Conservation (phyloP, 1,140 invertebrate genomes). For the Cotesia vestalis region DNA sequence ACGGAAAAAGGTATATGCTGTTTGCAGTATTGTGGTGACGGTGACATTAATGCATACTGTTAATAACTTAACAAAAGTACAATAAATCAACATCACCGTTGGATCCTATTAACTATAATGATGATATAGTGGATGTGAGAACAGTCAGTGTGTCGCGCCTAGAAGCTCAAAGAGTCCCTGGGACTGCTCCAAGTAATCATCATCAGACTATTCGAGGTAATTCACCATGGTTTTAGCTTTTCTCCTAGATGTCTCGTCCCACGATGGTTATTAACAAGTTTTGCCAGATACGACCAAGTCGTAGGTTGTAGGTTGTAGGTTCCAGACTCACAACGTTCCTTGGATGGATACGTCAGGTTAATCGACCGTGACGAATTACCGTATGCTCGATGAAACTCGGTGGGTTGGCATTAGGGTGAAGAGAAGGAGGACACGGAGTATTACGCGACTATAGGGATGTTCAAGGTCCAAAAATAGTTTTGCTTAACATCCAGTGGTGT, state of each 20-base stretch:
- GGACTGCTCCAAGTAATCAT: neutral
- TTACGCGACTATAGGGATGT: neutral
- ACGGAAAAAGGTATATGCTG: neutral
- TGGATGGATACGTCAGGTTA: constrained; percentile 24
- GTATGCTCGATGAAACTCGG: constrained; percentile 31
- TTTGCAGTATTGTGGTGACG: neutral
- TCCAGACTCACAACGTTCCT: no score
- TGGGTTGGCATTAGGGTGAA: constrained; percentile 21
- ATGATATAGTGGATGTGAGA: constrained; percentile 6
- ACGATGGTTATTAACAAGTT: no score
- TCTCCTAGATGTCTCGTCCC: neutral
- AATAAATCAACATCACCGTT: constrained; percentile 12
- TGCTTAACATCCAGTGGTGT: neutral
- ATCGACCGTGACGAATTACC: constrained; percentile 40
- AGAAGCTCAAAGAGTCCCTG: no score
- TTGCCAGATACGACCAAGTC: no score
- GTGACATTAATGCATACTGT: no score
- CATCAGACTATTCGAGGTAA: neutral
- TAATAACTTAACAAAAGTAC: neutral
- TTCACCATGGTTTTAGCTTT: no score
- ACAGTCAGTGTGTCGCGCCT: neutral
- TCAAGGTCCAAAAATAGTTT: no score
- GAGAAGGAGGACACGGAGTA: neutral
- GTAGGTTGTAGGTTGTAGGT: no score
- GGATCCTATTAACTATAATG: constrained; percentile 18